phyloP scores from a whole-genome alignment of 2,113 vertebrate genomes.

The Clarias magur region DNA sequence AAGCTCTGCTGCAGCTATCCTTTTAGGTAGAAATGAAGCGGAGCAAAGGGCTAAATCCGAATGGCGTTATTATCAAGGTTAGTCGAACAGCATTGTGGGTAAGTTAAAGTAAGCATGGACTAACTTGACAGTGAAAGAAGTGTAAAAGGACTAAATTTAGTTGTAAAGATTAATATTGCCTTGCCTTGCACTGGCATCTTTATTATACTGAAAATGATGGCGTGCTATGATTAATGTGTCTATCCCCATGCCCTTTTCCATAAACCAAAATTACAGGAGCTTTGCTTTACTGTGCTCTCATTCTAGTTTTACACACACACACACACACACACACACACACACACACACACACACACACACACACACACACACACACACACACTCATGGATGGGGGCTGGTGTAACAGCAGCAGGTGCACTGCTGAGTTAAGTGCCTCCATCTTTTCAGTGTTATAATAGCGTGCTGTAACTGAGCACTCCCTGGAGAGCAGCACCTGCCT shows the following conservation, averaged over 20 bases:
- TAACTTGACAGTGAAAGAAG: neutral
- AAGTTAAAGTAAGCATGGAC: neutral
- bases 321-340: slow-evolving; percentile 7
- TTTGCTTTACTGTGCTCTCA: neutral
- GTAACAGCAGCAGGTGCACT: slow-evolving; percentile 37
- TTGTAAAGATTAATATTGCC: neutral
- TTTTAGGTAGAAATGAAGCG: neutral
- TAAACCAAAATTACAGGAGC: neutral
- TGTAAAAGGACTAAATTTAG: no score
- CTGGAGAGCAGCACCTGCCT: slow-evolving; percentile 30
- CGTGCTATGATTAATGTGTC: neutral
- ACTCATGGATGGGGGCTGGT: neutral
- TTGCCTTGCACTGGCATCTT: neutral
- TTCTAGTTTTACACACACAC: slow-evolving; percentile 1
- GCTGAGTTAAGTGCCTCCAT: slow-evolving; percentile 21
- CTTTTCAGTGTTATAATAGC: slow-evolving; percentile 24
- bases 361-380: slow-evolving; percentile 23
- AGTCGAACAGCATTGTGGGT: neutral
- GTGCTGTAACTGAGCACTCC: slow-evolving; percentile 41
- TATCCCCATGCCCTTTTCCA: neutral
- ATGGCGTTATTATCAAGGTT: neutral
- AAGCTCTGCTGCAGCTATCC: neutral
- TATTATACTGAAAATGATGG: neutral
- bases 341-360: neutral
- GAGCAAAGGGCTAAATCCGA: neutral